These are phyloP conservation scores for Girardinichthys multiradiatus DNA, from an alignment of 2,113 vertebrate species.

Conservation along the genomic window DNA sequence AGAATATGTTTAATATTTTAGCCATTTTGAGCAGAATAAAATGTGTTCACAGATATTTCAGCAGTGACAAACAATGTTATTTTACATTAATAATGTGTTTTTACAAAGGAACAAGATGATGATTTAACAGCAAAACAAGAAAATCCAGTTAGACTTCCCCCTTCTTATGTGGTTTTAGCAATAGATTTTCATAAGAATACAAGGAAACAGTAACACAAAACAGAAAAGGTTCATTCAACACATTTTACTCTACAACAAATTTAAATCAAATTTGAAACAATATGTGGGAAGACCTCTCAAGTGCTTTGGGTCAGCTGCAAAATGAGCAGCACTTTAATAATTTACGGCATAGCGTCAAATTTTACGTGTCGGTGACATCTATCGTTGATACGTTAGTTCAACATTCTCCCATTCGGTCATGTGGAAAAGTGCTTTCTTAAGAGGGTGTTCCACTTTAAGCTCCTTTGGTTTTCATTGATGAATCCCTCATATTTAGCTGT, in stretches of 20 bases:
- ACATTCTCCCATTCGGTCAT: slow-evolving; percentile 12
- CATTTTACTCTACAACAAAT: slow-evolving; percentile 2
- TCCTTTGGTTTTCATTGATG: background rate
- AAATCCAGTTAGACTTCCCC: background rate
- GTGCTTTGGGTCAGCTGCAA: slow-evolving; percentile 30
- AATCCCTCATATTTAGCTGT: background rate
- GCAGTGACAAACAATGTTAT: too few species aligned
- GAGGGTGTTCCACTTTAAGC: slow-evolving; percentile 12
- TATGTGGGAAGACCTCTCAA: slow-evolving; percentile 4
- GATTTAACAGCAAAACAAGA: background rate
- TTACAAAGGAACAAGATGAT: background rate
- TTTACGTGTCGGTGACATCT: slow-evolving; percentile 36
- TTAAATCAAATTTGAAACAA: too few species aligned
- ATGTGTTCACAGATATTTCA: too few species aligned
- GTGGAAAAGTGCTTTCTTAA: slow-evolving; percentile 5
- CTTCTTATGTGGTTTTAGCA: background rate
- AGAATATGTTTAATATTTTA: too few species aligned
- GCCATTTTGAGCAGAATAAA: too few species aligned
- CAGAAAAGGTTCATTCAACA: background rate
- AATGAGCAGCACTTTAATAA: slow-evolving; percentile 1
- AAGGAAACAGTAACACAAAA: background rate
- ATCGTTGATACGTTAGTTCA: slow-evolving; percentile 21
- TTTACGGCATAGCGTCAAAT: slow-evolving; percentile 45
- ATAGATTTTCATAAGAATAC: background rate
- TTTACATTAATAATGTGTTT: background rate